Conservation (phyloP, 2,888 invertebrate species). For the Drosophila picticornis region DNA sequence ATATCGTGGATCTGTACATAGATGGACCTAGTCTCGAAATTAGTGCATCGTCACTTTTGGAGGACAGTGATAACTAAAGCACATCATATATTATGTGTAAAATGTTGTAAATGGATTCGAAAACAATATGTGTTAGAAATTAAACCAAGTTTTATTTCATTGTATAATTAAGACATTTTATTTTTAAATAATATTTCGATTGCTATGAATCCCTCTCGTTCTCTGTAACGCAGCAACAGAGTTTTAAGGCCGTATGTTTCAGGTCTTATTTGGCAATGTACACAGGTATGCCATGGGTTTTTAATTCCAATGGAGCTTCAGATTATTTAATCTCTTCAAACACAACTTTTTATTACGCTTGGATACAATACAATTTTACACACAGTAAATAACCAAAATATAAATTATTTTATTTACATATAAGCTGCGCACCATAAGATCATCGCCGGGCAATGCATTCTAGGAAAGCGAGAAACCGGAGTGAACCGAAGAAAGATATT, state of each 20-base stretch:
- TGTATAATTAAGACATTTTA: neutral
- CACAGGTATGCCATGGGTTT: neutral
- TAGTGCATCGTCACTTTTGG: neutral
- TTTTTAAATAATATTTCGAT: neutral
- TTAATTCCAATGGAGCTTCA: neutral
- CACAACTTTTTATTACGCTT: neutral
- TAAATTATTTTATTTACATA: neutral
- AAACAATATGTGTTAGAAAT: neutral
- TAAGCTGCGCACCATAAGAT: neutral
- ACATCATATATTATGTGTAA: neutral
- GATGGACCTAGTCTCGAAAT: slow-evolving; percentile 40
- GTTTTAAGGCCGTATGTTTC: neutral
- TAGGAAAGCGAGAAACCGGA: slow-evolving; percentile 20
- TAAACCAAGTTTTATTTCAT: neutral
- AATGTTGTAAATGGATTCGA: neutral
- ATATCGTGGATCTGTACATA: slow-evolving; percentile 65
- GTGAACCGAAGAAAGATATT: slow-evolving; percentile 17
- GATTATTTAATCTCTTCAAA: slow-evolving; percentile 2
- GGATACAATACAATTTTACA: neutral
- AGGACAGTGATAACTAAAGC: slow-evolving; percentile 6
- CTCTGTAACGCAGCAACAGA: neutral
- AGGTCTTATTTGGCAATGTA: too few species aligned
- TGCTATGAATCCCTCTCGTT: neutral
- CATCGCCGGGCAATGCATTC: slow-evolving; percentile 16
- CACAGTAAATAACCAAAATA: neutral